Percentiles rank a stretch among this genome's conserved stretches.
These are phyloP conservation scores for Sandelia bainsii DNA, from an alignment of 2,797 vertebrate species.

Conservation along the genomic window DNA sequence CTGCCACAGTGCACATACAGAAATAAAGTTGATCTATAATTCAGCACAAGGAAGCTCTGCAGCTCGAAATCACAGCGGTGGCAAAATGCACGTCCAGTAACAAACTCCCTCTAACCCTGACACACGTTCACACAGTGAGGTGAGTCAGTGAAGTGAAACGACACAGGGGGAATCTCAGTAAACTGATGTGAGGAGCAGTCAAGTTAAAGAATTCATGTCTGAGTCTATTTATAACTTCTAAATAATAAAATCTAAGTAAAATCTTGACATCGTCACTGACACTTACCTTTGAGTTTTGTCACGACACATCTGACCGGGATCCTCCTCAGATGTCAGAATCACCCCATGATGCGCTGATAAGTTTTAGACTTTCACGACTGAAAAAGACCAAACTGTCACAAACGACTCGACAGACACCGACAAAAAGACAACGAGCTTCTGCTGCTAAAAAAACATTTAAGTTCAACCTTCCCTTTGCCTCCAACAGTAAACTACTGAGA, in stretches of 20 bases:
- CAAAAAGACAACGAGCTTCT: not conserved
- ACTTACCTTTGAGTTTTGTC: slow-evolving; percentile 51
- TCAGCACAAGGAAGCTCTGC: slow-evolving; percentile 43
- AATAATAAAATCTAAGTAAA: too few relatives aligned
- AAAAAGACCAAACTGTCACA: not conserved
- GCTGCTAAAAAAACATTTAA: not conserved
- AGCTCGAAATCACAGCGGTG: slow-evolving; percentile 35
- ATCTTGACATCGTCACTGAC: not conserved
- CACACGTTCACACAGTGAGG: not conserved
- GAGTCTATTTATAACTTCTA: too few relatives aligned
- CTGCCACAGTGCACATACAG: slow-evolving; percentile 48
- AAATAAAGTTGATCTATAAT: slow-evolving; percentile 75
- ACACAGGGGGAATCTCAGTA: not conserved
- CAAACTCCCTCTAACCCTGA: slow-evolving; percentile 1
- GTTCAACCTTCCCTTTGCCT: too few relatives aligned
- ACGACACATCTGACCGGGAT: slow-evolving; percentile 26
- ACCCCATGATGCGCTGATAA: slow-evolving; percentile 60
- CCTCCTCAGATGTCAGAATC: slow-evolving; percentile 33
- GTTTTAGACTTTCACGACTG: slow-evolving; percentile 8
- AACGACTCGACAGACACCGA: not conserved
- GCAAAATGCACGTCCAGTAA: slow-evolving; percentile 4
- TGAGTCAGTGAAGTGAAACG: not conserved
- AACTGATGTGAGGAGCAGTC: not conserved
- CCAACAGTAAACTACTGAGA: not conserved
- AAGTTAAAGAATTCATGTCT: too few relatives aligned